These are phyloP conservation scores for Gymnodraco acuticeps DNA, from an alignment of 2,797 vertebrate species.

Conservation along the genomic window DNA sequence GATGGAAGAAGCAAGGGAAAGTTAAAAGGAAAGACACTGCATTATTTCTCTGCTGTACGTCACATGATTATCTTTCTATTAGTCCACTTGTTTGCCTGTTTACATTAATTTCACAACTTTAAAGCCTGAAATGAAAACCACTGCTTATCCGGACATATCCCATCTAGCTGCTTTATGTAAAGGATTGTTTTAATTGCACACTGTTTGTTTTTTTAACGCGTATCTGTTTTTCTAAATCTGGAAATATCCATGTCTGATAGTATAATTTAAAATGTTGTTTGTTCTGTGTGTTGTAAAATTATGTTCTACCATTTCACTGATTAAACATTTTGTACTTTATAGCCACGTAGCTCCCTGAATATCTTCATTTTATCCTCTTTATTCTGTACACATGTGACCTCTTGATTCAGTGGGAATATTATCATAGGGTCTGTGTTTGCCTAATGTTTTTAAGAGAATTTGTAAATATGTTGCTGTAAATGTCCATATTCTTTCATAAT, in stretches of 20 bases:
- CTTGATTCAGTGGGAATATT: not conserved
- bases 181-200: conserved; percentile 41
- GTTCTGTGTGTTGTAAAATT: conserved; percentile 13
- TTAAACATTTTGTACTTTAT: conserved; percentile 48
- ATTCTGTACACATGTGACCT: conserved; percentile 12
- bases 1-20: not conserved
- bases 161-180: not conserved
- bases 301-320: conserved; percentile 63
- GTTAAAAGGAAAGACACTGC: not conserved
- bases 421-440: not conserved
- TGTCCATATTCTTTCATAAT: conserved; percentile 45
- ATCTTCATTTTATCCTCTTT: not conserved
- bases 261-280: conserved; percentile 1
- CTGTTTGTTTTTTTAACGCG: not conserved
- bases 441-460: not conserved
- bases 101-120: not conserved
- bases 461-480: conserved; percentile 42
- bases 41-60: not conserved
- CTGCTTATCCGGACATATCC: not conserved
- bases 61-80: too few relatives aligned
- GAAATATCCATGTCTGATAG: not conserved
- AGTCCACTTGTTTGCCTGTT: not conserved
- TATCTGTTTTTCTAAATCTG: not conserved
- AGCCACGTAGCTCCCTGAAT: conserved; percentile 13
- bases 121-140: conserved; percentile 4